phyloP scores from a whole-genome alignment of 2,797 vertebrate genomes.

The Galagoides demidoff region DNA sequence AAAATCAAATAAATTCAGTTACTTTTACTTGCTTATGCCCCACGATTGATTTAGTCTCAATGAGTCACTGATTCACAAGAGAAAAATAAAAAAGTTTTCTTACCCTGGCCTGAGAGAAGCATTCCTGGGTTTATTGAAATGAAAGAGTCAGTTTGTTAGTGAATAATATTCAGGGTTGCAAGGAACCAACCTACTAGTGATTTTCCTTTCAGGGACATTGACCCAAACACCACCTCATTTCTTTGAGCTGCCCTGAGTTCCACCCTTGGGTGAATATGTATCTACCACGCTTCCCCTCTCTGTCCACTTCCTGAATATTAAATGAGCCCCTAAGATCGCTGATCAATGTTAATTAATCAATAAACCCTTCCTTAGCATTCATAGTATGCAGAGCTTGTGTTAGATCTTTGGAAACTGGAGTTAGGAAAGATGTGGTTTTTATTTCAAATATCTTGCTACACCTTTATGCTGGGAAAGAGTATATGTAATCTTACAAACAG shows the following conservation, averaged over 20 bases:
- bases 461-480: background rate
- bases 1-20: slow-evolving; percentile 46
- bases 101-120: slow-evolving; percentile 23
- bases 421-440: slow-evolving; percentile 1
- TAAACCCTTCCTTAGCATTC: slow-evolving; percentile 56
- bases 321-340: slow-evolving; percentile 63
- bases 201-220: slow-evolving; percentile 70
- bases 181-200: slow-evolving; percentile 55
- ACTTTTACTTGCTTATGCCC: slow-evolving; percentile 31
- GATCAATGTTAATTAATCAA: slow-evolving; percentile 69
- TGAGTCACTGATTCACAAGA: slow-evolving; percentile 26
- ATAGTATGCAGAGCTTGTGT: background rate
- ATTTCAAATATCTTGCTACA: background rate
- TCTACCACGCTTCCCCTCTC: background rate
- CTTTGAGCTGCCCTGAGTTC: slow-evolving; percentile 35
- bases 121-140: slow-evolving; percentile 58
- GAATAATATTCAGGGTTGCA: slow-evolving; percentile 65
- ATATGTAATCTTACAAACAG: background rate
- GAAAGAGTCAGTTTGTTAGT: slow-evolving; percentile 54
- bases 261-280: slow-evolving; percentile 6
- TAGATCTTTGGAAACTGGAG: slow-evolving; percentile 24
- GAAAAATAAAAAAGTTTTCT: slow-evolving; percentile 9
- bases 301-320: slow-evolving; percentile 58
- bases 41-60: slow-evolving; percentile 57
- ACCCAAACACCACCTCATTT: slow-evolving; percentile 64